Percentiles rank a stretch among this genome's conserved stretches.
phyloP scores from a whole-genome alignment of 2,888 invertebrate genomes.

The Philaethria dido region DNA sequence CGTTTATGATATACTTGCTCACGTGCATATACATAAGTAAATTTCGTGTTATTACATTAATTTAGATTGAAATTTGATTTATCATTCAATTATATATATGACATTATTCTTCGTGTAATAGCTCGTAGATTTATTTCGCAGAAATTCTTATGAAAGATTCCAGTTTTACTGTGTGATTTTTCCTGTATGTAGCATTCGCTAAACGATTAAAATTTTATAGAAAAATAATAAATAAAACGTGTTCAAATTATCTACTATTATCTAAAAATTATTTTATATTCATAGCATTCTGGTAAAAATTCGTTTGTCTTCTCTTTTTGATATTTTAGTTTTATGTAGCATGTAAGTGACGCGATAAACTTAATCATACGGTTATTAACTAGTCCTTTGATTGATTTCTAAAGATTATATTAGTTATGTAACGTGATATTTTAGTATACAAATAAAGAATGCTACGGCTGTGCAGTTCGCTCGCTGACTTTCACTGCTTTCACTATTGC shows the following conservation, averaged over 20 bases:
- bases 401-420: conserved; percentile 5
- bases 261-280: no score
- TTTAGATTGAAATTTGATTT: conserved; percentile 5
- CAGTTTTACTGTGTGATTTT: neutral
- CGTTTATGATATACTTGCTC: neutral
- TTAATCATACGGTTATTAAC: neutral
- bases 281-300: no score
- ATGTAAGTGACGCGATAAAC: neutral
- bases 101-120: neutral
- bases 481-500: conserved; percentile 80
- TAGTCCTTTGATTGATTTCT: conserved; percentile 9
- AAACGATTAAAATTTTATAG: neutral
- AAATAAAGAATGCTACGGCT: conserved; percentile 57
- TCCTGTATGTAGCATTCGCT: neutral
- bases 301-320: no score
- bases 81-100: neutral
- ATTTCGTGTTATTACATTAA: neutral
- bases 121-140: neutral
- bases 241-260: no score
- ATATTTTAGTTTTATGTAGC: neutral
- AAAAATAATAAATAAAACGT: neutral
- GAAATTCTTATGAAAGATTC: neutral
- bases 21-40: neutral
- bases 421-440: conserved; percentile 43
- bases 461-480: conserved; percentile 56